These are phyloP conservation scores for Mormyrus hasselquistii DNA, from an alignment of 2,797 vertebrate species.

Conservation along the genomic window DNA sequence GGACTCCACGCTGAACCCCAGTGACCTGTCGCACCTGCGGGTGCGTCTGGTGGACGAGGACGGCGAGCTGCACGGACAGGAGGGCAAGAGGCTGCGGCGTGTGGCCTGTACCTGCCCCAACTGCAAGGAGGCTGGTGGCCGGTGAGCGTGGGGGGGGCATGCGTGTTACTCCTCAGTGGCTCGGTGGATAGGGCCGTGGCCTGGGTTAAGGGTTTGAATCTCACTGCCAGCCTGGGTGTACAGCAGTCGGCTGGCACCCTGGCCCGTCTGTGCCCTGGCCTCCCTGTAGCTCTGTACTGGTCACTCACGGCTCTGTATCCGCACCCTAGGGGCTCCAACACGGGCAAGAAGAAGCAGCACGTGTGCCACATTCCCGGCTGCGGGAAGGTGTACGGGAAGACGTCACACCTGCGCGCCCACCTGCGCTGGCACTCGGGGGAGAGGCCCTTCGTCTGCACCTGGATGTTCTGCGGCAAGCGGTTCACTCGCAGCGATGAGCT, in stretches of 20 bases:
- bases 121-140: slow-evolving; percentile 97
- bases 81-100: slow-evolving; percentile 90
- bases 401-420: slow-evolving; percentile 80
- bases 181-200: not conserved
- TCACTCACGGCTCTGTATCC: not conserved
- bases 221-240: not conserved
- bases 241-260: not conserved
- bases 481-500: slow-evolving; percentile 89
- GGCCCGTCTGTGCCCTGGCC: not conserved
- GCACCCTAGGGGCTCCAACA: slow-evolving; percentile 63
- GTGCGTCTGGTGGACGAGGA: slow-evolving; percentile 90
- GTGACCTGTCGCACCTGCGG: slow-evolving; percentile 89
- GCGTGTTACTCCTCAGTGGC: not conserved
- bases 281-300: not conserved
- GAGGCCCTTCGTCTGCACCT: slow-evolving; percentile 83
- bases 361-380: slow-evolving; percentile 73
- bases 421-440: slow-evolving; percentile 99
- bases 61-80: slow-evolving; percentile 77
- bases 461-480: slow-evolving; percentile 76
- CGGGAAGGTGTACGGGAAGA: slow-evolving; percentile 72
- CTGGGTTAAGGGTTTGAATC: not conserved
- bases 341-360: slow-evolving; percentile 74
- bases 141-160: slow-evolving; percentile 56
- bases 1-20: slow-evolving; percentile 92
- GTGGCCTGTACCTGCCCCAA: slow-evolving; percentile 98